Base-by-base conservation (phyloP, 2,888 invertebrate genomes). In the Cosmopolites sordidus region DNA sequence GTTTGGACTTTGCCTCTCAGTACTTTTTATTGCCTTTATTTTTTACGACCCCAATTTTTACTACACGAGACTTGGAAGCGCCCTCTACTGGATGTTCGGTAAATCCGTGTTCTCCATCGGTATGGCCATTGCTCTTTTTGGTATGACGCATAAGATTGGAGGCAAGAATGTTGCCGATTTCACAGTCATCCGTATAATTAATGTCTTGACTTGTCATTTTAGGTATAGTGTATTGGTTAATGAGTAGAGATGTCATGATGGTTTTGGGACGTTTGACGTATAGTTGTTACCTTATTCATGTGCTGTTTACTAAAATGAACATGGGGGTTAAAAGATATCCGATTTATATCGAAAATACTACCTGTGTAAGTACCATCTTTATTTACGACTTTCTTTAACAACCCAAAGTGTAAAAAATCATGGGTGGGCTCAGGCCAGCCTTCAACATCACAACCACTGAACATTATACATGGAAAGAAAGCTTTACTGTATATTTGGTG, bases 81-180 rank as follows among this genome's bases (percentile, higher is more conserved):
- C 73, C 0, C 22, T 76, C 1, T 78, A 75, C 60, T 73, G 73
- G 45, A 71, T 72, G 0, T 42, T 73, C 1, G 71, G 71, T 45
- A 73, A 72, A 56, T 74, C 72, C 59, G 17, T 73, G 2, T 76
- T 74, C 67, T 67, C 69, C 5, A 16, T 75, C 1, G 64, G 71
- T 16, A 66, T 72, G 22, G 68, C 67, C 1, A 59, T 66, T 0
- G 64, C 63, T 2, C 63, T 66, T 48, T 64, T 62, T 43, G 66
- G 66, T 47, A 57, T 64, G 29, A 55, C 60, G 2, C 46, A 55
- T 33, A 66, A 62, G 58, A 58, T 66, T 47, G 66, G 66, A 39
- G 63, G 66, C 65, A 59, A 62, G 62, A 58, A 44, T 9, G 12
- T 22, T 22, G 8, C 22, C 8, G 8, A 22, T 22, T 22, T 22